Percentiles rank a stretch among this genome's conserved stretches.
Evolutionary conservation across 1,140 invertebrate species (phyloP).

Genomic region (Linepithema humile): DNA sequence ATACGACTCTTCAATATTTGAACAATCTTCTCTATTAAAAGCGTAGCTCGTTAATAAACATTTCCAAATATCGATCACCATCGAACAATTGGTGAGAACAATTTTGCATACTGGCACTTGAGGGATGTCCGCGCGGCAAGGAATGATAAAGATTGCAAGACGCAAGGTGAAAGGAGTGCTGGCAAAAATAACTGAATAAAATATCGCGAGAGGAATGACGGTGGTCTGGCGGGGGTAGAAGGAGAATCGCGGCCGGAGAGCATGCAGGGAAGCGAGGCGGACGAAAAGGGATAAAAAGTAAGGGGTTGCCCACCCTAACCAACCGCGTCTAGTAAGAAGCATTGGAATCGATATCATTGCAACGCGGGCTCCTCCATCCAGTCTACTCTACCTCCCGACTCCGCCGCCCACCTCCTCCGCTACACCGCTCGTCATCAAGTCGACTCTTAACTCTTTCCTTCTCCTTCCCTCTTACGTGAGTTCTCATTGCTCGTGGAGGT

Average conservation of each 20-base stretch:
- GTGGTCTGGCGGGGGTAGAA: constrained; percentile 53
- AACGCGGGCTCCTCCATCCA: constrained; percentile 80
- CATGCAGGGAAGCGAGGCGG: constrained; percentile 69
- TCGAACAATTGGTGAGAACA: constrained; percentile 42
- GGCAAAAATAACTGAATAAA: constrained; percentile 76
- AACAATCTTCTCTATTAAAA: neutral
- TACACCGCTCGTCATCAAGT: constrained; percentile 77
- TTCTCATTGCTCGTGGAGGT: constrained; percentile 68
- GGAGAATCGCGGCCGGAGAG: constrained; percentile 66
- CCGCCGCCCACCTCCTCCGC: constrained; percentile 65
- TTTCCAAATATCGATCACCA: constrained; percentile 11
- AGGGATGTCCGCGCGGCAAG: neutral
- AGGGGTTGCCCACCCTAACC: constrained; percentile 82
- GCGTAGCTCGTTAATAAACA: constrained; percentile 31
- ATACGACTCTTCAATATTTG: neutral
- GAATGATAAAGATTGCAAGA: constrained; percentile 52
- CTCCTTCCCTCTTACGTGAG: constrained; percentile 66
- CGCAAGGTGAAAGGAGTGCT: constrained; percentile 56
- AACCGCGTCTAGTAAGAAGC: constrained; percentile 83
- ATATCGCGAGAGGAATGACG: constrained; percentile 72
- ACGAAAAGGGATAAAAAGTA: constrained; percentile 83
- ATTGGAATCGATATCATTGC: constrained; percentile 85
- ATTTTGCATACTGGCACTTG: constrained; percentile 45
- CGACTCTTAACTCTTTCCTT: constrained; percentile 83
- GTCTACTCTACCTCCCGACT: constrained; percentile 71